Percentiles rank a stretch among this genome's conserved stretches.
These are phyloP conservation scores for Luscinia megarhynchos DNA, from an alignment of 2,797 vertebrate species.

Conservation along the genomic window DNA sequence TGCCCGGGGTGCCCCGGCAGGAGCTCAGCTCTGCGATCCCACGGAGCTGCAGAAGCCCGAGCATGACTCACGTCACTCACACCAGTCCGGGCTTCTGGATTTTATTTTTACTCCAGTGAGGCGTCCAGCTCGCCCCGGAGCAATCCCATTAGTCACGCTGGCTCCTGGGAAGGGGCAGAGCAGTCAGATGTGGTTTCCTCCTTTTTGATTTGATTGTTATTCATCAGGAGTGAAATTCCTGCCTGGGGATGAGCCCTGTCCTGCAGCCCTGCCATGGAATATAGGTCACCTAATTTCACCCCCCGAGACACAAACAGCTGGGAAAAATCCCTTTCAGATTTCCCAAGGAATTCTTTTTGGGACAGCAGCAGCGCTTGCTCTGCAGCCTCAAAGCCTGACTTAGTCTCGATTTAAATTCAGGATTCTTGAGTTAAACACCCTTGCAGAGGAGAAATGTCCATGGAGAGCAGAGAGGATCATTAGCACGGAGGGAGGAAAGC, in stretches of 20 bases:
- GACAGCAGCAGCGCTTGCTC: not conserved
- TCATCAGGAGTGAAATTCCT: constrained; percentile 48
- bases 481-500: not conserved
- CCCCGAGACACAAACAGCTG: constrained; percentile 9
- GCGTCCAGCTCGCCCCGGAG: constrained; percentile 44
- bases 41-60: not conserved
- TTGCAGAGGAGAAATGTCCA: not conserved
- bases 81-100: constrained; percentile 28
- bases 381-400: not conserved
- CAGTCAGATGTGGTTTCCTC: constrained; percentile 34
- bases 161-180: constrained; percentile 15
- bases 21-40: constrained; percentile 1
- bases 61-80: constrained; percentile 47
- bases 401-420: not conserved
- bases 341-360: not conserved
- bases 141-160: constrained; percentile 44
- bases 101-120: constrained; percentile 50
- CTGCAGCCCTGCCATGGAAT: not conserved
- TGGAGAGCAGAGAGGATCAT: not conserved
- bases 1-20: not conserved
- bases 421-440: not conserved
- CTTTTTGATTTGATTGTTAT: constrained; percentile 43
- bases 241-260: constrained; percentile 3
- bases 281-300: constrained; percentile 58
- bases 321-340: not conserved